phyloP scores from a whole-genome alignment of 2,888 invertebrate genomes.

The Nemoura dubitans region DNA sequence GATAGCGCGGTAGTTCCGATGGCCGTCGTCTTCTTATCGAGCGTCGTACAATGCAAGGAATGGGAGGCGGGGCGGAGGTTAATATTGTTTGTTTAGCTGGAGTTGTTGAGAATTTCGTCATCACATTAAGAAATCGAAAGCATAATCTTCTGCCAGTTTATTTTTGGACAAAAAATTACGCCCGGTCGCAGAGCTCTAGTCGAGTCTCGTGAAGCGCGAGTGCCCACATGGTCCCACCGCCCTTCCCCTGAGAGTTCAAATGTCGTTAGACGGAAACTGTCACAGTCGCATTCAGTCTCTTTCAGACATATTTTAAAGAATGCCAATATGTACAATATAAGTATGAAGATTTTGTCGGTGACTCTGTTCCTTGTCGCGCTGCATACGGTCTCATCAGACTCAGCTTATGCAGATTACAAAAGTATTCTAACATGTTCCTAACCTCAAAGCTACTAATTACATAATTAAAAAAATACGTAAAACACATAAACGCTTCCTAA shows the following conservation, averaged over 20 bases:
- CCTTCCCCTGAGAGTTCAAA: background rate
- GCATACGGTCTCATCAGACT: background rate
- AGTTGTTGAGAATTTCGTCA: background rate
- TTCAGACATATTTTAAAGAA: no score
- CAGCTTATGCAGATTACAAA: background rate
- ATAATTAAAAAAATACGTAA: no score
- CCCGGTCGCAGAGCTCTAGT: background rate
- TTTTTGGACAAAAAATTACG: background rate
- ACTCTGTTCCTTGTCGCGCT: background rate
- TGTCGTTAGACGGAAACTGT: no score
- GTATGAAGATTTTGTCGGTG: background rate
- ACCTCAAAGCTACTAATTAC: no score
- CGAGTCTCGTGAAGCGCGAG: background rate
- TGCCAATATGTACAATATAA: background rate
- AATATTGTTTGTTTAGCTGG: background rate
- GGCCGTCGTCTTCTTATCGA: background rate
- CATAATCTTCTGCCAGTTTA: background rate
- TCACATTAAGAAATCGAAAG: background rate
- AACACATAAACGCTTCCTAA: no score
- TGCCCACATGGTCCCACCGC: background rate
- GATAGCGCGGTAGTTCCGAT: constrained; percentile 54
- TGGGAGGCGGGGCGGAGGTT: background rate
- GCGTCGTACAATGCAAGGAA: background rate
- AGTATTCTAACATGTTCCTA: background rate
- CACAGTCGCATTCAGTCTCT: no score